A percentile compares a stretch with the other conserved stretches of the same genome.
Conservation (phyloP, 1,140 invertebrate species). For the Nasonia vitripennis region DNA sequence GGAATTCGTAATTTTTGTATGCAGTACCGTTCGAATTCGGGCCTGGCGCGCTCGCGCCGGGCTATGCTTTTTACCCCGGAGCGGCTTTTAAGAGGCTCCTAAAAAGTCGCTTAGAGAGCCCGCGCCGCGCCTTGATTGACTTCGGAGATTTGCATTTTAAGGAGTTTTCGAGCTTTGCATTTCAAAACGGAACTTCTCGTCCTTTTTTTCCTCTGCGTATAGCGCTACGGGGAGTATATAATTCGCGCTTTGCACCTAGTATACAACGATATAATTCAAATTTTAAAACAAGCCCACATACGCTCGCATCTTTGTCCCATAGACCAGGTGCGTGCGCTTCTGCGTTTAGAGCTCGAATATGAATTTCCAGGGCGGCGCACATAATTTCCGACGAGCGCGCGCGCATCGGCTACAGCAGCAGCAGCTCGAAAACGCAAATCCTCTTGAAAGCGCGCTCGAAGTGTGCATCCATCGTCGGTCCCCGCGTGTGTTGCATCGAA, state of each 20-base stretch:
- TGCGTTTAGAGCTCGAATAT: not conserved
- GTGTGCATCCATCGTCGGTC: not conserved
- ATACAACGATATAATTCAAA: not conserved
- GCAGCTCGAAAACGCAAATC: not conserved
- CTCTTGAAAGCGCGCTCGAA: not conserved
- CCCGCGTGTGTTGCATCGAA: not conserved
- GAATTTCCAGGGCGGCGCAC: not conserved
- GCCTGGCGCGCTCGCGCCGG: not conserved
- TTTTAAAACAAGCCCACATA: not conserved
- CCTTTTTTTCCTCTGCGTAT: not conserved
- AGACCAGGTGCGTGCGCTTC: not conserved
- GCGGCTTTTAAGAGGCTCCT: conserved; percentile 41
- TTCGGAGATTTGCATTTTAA: conserved; percentile 48
- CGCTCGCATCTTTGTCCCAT: not conserved
- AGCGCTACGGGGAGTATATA: not conserved
- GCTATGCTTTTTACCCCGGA: not conserved
- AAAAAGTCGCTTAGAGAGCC: conserved; percentile 45
- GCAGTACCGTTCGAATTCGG: not conserved
- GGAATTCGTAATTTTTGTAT: conserved; percentile 32
- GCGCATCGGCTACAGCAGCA: not conserved
- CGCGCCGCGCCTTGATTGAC: conserved; percentile 31
- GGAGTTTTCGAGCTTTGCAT: conserved; percentile 48
- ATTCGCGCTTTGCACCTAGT: not conserved
- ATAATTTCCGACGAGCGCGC: not conserved
- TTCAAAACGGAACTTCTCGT: conserved; percentile 13